A percentile compares a stretch with the other conserved stretches of the same genome.
Evolutionary conservation across 2,113 vertebrate genomes (phyloP).

Genomic region (Platycercus adscitus): DNA sequence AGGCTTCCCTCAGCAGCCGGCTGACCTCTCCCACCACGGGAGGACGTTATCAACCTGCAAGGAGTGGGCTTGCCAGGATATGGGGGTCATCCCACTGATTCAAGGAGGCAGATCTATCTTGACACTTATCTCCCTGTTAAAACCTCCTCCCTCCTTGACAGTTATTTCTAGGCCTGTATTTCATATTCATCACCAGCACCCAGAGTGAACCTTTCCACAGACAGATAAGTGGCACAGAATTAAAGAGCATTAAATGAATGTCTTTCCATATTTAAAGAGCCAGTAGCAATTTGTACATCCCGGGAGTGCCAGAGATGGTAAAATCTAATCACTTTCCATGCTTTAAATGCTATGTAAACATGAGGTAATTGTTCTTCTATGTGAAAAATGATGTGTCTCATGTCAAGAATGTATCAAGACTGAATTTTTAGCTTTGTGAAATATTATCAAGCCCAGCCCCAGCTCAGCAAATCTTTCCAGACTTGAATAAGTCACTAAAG

Average conservation of each 20-base stretch:
- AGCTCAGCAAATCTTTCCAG: constrained; percentile 62
- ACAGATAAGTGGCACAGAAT: constrained; percentile 75
- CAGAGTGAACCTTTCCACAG: constrained; percentile 55
- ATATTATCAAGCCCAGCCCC: constrained; percentile 56
- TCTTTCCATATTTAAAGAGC: constrained; percentile 56
- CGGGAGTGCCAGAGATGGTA: constrained; percentile 26
- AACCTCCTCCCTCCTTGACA: constrained; percentile 58
- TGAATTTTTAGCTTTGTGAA: constrained; percentile 65
- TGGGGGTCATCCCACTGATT: constrained; percentile 56
- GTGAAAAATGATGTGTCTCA: constrained; percentile 64
- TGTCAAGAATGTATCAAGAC: constrained; percentile 75
- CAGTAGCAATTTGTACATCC: constrained; percentile 60
- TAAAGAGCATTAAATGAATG: constrained; percentile 67
- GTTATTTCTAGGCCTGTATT: constrained; percentile 68
- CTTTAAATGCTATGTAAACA: constrained; percentile 70
- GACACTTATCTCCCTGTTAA: constrained; percentile 62
- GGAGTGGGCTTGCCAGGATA: constrained; percentile 20
- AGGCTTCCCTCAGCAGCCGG: neutral
- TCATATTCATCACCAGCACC: constrained; percentile 69
- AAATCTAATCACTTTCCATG: constrained; percentile 72
- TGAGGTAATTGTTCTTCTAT: constrained; percentile 73
- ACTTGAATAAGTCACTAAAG: constrained; percentile 66
- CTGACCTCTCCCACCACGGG: neutral
- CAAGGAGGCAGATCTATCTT: constrained; percentile 36
- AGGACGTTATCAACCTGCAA: constrained; percentile 25